phyloP scores from a whole-genome alignment of 2,113 vertebrate genomes.

The Rhabdomys dilectus region DNA sequence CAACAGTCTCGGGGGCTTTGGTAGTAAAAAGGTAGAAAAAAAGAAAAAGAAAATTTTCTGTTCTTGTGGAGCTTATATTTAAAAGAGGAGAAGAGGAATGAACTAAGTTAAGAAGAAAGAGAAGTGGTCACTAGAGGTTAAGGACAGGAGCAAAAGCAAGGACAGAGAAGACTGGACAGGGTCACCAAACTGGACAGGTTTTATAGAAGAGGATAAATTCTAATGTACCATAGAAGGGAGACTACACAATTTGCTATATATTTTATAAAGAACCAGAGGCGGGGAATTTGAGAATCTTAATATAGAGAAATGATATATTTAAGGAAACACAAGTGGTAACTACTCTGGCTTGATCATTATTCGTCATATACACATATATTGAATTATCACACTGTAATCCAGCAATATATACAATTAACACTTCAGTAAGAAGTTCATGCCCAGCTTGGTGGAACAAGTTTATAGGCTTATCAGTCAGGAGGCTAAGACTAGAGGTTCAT shows the following conservation, averaged over 20 bases:
- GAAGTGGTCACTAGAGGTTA: neutral
- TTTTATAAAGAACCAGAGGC: neutral
- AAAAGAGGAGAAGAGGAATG: neutral
- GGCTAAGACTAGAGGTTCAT: neutral
- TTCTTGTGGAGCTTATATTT: conserved; percentile 13
- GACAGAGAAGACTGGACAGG: neutral
- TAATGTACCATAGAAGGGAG: neutral
- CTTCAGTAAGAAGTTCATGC: neutral
- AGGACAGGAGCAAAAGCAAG: neutral
- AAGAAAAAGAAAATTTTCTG: neutral
- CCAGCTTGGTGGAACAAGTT: neutral
- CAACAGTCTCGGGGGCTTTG: neutral
- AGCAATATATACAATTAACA: neutral
- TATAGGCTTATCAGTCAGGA: neutral
- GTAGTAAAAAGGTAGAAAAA: neutral
- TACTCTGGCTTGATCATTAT: neutral
- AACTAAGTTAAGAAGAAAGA: too few species aligned
- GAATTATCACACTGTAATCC: neutral
- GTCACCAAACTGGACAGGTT: neutral
- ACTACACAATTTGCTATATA: neutral
- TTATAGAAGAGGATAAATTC: neutral
- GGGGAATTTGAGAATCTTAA: neutral
- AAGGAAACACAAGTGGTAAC: neutral
- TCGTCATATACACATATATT: neutral
- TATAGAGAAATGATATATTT: neutral